Evolutionary conservation across 2,113 vertebrate genomes (phyloP).

Genomic region (Podarcis cretensis): DNA sequence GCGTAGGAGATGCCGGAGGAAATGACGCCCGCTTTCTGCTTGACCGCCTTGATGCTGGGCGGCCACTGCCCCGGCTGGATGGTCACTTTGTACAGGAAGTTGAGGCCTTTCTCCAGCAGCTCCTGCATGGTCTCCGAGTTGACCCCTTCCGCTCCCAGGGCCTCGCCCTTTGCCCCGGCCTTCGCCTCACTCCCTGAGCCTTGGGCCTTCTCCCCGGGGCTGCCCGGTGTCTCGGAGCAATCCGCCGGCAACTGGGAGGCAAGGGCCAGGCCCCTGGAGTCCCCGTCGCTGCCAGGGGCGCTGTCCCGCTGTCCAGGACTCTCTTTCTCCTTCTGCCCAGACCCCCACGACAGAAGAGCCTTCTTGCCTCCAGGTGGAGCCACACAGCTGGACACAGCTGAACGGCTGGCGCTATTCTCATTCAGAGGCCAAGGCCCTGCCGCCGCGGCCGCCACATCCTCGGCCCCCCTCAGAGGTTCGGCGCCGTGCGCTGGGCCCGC

Average conservation of each 20-base stretch:
- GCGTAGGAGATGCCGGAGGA: constrained; percentile 13
- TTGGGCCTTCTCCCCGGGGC: background rate
- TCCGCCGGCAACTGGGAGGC: background rate
- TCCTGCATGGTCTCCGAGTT: constrained; percentile 33
- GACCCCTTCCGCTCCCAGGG: background rate
- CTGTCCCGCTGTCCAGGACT: background rate
- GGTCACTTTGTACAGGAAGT: constrained; percentile 36
- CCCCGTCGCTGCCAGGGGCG: background rate
- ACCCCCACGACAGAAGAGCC: constrained; percentile 10
- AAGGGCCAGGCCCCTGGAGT: background rate
- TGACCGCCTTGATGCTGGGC: background rate
- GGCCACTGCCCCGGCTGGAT: constrained; percentile 29
- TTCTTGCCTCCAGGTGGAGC: constrained; percentile 6
- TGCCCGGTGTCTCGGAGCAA: background rate
- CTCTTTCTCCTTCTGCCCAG: constrained; percentile 1
- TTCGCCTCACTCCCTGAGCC: background rate
- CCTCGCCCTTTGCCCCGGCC: background rate
- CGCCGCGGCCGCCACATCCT: background rate
- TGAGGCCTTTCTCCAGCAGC: constrained; percentile 19
- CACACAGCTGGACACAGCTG: background rate
- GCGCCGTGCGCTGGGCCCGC: background rate
- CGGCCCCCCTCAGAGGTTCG: accelerated
- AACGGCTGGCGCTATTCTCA: background rate
- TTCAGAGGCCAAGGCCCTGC: accelerated
- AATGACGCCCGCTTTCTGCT: background rate